phyloP scores from a whole-genome alignment of 2,113 vertebrate genomes.

The Triplophysa siluroides region DNA sequence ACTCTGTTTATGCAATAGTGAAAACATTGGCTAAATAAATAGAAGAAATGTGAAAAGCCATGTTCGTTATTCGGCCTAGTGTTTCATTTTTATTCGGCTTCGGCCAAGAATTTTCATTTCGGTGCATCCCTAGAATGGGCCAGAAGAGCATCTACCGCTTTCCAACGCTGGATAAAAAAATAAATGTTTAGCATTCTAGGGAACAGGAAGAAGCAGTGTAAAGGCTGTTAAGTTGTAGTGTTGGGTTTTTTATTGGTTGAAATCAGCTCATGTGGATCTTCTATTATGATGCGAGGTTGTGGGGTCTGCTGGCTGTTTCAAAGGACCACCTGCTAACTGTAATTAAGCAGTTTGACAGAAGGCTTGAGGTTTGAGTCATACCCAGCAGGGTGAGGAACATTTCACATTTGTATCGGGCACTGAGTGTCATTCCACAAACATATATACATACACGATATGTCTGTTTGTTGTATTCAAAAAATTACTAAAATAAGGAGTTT shows the following conservation, averaged over 20 bases:
- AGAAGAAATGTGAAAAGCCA: no score
- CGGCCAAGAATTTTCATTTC: no score
- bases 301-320: constrained; percentile 22
- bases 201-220: background rate
- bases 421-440: constrained; percentile 16
- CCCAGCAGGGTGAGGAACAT: constrained; percentile 12
- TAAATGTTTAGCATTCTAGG: constrained; percentile 1
- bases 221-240: background rate
- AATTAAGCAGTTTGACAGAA: constrained; percentile 45
- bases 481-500: background rate
- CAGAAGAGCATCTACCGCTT: background rate
- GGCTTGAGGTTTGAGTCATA: constrained; percentile 33
- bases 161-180: background rate
- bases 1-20: no score
- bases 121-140: background rate
- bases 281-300: background rate
- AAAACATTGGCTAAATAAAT: no score
- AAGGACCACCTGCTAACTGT: constrained; percentile 50
- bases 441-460: background rate
- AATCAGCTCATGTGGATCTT: background rate
- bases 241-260: background rate
- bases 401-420: constrained; percentile 38
- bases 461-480: constrained; percentile 24
- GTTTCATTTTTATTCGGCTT: no score
- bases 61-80: no score